Evolutionary conservation across 2,797 vertebrate species (phyloP).

Genomic region (Syngnathus acus): DNA sequence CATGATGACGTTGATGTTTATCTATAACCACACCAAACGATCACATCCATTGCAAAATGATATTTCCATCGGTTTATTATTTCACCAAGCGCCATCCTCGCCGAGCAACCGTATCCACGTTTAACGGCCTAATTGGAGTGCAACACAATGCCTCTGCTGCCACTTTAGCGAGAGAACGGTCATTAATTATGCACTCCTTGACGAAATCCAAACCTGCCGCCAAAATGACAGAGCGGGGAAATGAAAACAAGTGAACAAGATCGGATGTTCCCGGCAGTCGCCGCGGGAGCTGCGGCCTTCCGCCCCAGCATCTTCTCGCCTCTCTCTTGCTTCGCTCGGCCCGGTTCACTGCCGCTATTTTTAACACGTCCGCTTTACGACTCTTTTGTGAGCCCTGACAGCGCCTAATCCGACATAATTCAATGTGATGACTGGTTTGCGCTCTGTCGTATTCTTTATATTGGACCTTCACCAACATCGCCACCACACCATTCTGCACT

Average conservation of each 20-base stretch:
- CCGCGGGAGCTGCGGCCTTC: conserved; percentile 24
- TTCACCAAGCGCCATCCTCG: conserved; percentile 1
- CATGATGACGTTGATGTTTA: no score
- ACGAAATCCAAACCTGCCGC: conserved; percentile 58
- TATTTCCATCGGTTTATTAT: not conserved
- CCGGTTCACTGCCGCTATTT: not conserved
- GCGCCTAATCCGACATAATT: not conserved
- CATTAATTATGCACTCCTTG: conserved; percentile 70
- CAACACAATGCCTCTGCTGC: conserved; percentile 50
- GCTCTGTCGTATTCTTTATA: not conserved
- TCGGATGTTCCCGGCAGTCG: conserved; percentile 68
- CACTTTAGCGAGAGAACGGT: conserved; percentile 59
- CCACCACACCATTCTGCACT: not conserved
- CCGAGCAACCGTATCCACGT: conserved; percentile 39
- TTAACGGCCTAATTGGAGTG: conserved; percentile 61
- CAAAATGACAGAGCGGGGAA: conserved; percentile 51
- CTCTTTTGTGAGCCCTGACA: not conserved
- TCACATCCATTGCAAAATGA: no score
- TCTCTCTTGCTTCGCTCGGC: conserved; percentile 18
- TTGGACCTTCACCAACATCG: not conserved
- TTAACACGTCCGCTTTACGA: not conserved
- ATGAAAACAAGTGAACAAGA: conserved; percentile 70
- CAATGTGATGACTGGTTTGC: conserved; percentile 1
- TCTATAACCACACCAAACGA: no score
- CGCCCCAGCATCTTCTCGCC: conserved; percentile 16